phyloP scores from a whole-genome alignment of 2,888 invertebrate genomes.

The Sericinus montela region DNA sequence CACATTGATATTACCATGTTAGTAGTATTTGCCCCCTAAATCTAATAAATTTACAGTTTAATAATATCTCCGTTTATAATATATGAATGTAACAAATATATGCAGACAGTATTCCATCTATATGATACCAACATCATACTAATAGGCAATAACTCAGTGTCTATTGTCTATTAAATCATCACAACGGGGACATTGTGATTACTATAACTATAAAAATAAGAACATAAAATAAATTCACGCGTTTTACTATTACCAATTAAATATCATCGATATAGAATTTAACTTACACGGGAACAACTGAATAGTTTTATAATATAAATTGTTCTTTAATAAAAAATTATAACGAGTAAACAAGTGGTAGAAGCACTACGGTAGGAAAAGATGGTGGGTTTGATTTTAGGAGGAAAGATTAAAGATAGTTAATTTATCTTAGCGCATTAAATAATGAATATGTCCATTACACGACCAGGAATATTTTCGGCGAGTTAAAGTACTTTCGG shows the following conservation, averaged over 20 bases:
- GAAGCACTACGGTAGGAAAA: constrained; percentile 55
- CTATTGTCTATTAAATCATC: too few relatives aligned
- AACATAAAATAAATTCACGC: too few relatives aligned
- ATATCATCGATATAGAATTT: too few relatives aligned
- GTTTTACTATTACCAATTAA: too few relatives aligned
- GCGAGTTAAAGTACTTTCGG: constrained; percentile 4
- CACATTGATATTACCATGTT: constrained; percentile 6
- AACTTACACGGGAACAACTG: neutral
- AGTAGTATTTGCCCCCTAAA: constrained; percentile 9
- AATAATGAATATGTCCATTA: constrained; percentile 6
- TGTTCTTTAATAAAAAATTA: too few relatives aligned
- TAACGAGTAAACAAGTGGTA: constrained; percentile 38
- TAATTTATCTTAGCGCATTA: constrained; percentile 13
- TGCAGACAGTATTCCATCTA: too few relatives aligned
- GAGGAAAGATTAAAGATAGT: constrained; percentile 17
- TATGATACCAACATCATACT: too few relatives aligned
- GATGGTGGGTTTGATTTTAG: constrained; percentile 45
- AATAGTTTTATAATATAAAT: constrained; percentile 29
- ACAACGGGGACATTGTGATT: too few relatives aligned
- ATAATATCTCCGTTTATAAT: constrained; percentile 19
- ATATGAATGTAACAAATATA: too few relatives aligned
- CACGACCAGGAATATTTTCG: constrained; percentile 22
- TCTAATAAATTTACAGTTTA: constrained; percentile 17
- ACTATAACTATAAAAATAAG: too few relatives aligned
- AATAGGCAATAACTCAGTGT: too few relatives aligned